Conservation (phyloP, 2,113 vertebrate species). For the Percina caprodes region DNA sequence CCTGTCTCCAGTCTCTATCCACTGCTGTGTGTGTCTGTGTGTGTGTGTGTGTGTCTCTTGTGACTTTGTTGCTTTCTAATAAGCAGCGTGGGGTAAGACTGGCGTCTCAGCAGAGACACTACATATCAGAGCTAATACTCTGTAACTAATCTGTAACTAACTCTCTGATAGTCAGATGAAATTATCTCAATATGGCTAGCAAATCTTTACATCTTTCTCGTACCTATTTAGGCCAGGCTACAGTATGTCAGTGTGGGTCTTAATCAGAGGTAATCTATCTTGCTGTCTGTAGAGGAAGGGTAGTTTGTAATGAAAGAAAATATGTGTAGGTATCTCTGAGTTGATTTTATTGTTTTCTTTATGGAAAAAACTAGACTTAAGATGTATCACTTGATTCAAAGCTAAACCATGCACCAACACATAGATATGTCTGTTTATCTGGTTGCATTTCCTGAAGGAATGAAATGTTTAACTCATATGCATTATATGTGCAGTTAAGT, state of each 20-base stretch:
- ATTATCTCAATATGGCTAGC: slow-evolving; percentile 51
- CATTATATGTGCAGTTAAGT: slow-evolving; percentile 6
- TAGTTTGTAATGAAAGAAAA: slow-evolving; percentile 8
- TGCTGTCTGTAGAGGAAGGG: slow-evolving; percentile 20
- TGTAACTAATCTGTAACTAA: slow-evolving; percentile 57
- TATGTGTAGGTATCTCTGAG: slow-evolving; percentile 4
- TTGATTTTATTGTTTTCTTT: slow-evolving; percentile 14
- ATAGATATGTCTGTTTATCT: not conserved
- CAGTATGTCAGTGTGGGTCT: not conserved
- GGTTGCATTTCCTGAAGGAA: not conserved
- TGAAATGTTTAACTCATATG: not conserved
- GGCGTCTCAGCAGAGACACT: slow-evolving; percentile 49
- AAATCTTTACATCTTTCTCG: slow-evolving; percentile 23
- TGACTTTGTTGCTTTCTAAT: slow-evolving; percentile 63
- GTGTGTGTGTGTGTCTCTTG: slow-evolving; percentile 29
- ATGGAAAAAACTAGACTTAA: not conserved
- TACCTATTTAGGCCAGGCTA: not conserved
- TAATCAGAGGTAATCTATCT: slow-evolving; percentile 64
- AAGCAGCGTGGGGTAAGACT: slow-evolving; percentile 48
- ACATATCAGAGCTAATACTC: slow-evolving; percentile 51
- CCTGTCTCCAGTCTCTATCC: slow-evolving; percentile 25
- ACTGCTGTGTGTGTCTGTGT: slow-evolving; percentile 16
- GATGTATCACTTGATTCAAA: slow-evolving; percentile 5
- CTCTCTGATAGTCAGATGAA: slow-evolving; percentile 48
- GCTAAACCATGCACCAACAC: not conserved